These are phyloP conservation scores for Neotoxoptera formosana DNA, from an alignment of 1,140 invertebrate genomes.

Conservation along the genomic window DNA sequence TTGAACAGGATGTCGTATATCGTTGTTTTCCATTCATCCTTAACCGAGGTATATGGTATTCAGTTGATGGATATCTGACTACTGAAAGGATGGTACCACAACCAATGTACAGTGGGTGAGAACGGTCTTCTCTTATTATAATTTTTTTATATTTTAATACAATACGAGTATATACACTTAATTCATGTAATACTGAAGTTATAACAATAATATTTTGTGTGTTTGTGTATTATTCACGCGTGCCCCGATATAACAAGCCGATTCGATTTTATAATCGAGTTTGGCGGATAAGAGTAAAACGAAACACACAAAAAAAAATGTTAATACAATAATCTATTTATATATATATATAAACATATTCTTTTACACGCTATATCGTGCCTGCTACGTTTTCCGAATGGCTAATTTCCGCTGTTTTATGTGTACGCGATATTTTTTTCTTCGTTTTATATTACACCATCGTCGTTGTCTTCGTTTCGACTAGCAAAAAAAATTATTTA, in stretches of 20 bases:
- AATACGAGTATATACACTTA: too few relatives aligned
- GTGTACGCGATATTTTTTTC: background rate
- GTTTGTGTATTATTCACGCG: background rate
- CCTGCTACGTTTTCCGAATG: conserved; percentile 28
- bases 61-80: background rate
- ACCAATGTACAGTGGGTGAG: background rate
- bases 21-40: background rate
- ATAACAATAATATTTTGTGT: background rate
- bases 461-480: background rate
- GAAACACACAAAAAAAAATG: background rate
- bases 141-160: background rate
- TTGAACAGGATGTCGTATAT: background rate
- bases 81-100: background rate
- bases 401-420: conserved; percentile 27
- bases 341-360: background rate
- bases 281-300: background rate
- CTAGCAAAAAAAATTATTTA: background rate
- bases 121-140: background rate
- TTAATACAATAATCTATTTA: background rate
- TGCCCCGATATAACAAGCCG: background rate
- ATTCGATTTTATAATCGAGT: conserved; percentile 28
- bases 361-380: background rate
- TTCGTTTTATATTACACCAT: background rate
- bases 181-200: background rate
- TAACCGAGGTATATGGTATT: background rate